phyloP scores from a whole-genome alignment of 1,140 invertebrate genomes.

The Drosophila tsacasi region DNA sequence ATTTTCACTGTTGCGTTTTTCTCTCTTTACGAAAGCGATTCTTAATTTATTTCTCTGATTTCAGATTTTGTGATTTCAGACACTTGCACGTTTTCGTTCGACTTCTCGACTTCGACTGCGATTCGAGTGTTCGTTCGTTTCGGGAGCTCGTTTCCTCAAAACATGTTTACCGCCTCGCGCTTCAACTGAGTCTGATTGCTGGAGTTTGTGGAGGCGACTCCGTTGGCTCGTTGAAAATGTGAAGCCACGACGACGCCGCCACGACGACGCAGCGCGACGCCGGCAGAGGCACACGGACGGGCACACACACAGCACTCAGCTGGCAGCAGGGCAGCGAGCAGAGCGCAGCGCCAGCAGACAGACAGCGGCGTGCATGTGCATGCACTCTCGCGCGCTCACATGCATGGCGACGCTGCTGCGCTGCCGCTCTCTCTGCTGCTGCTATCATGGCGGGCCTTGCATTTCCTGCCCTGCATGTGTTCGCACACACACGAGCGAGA shows the following conservation, averaged over 20 bases:
- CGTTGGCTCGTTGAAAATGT: slow-evolving; percentile 84
- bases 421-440: slow-evolving; percentile 23
- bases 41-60: slow-evolving; percentile 1
- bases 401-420: slow-evolving; percentile 32
- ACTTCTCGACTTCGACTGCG: slow-evolving; percentile 26
- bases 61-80: slow-evolving; percentile 6
- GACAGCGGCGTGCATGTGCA: slow-evolving; percentile 52
- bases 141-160: slow-evolving; percentile 80
- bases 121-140: slow-evolving; percentile 22
- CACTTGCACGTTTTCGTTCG: slow-evolving; percentile 27
- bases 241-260: slow-evolving; percentile 61
- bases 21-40: background rate
- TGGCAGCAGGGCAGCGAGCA: slow-evolving; percentile 2
- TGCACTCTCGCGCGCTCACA: slow-evolving; percentile 56
- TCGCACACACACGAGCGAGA: slow-evolving; percentile 22
- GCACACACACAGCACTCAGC: background rate
- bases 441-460: slow-evolving; percentile 27
- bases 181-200: slow-evolving; percentile 83
- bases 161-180: slow-evolving; percentile 84
- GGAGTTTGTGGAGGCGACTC: slow-evolving; percentile 74
- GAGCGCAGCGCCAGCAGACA: slow-evolving; percentile 65
- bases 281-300: slow-evolving; percentile 43
- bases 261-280: slow-evolving; percentile 46
- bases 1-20: slow-evolving; percentile 34
- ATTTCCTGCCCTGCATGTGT: slow-evolving; percentile 59